A percentile compares a stretch with the other conserved stretches of the same genome.
Evolutionary conservation across 2,113 vertebrate species (phyloP).

Genomic region (Seriola dumerili): DNA sequence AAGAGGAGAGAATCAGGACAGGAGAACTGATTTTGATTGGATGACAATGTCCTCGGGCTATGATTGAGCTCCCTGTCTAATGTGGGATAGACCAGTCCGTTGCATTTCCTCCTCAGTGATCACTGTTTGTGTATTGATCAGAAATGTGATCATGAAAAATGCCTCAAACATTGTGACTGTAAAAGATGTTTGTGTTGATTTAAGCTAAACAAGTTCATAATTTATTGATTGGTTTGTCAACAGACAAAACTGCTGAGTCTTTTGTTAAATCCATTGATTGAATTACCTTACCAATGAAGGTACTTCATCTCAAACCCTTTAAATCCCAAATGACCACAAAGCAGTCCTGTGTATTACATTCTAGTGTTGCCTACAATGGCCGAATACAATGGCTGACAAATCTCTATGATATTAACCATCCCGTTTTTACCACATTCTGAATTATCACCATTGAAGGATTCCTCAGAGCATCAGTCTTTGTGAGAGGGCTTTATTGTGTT

Average conservation of each 20-base stretch:
- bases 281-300: no score
- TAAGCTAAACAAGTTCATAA: no score
- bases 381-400: no score
- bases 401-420: neutral
- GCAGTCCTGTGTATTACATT: no score
- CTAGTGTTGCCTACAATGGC: no score
- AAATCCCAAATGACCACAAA: no score
- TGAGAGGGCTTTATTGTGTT: neutral
- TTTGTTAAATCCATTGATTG: no score
- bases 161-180: no score
- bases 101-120: conserved; percentile 8
- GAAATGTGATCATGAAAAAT: neutral
- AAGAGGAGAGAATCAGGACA: conserved; percentile 49
- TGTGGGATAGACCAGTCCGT: conserved; percentile 6
- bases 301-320: no score
- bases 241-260: no score
- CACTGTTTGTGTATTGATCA: conserved; percentile 19
- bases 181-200: no score
- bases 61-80: conserved; percentile 9
- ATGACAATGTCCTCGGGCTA: neutral
- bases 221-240: no score
- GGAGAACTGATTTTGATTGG: conserved; percentile 43
- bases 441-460: neutral
- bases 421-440: neutral
- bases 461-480: neutral